Base-by-base conservation (phyloP, 2,888 invertebrate genomes). In the Microchrysa polita region DNA sequence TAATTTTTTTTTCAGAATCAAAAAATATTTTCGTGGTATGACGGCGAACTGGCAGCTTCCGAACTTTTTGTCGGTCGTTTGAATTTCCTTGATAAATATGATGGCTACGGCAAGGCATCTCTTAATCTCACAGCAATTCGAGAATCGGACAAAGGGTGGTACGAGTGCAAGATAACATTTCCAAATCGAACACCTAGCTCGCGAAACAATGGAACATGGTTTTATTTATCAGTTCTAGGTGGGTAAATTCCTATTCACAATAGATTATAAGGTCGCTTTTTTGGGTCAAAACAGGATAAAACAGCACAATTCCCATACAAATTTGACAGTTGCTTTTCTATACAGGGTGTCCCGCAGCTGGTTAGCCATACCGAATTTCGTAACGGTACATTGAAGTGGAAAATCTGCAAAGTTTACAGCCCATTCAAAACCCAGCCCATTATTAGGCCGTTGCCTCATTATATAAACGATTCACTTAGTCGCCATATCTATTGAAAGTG, bases 91-190 rank as follows among this genome's bases (percentile, higher is more conserved):
- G 87, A 86, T 74, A 87, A 83, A 77, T 83, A 85, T 75, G 81
- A 82, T 55, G 84, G 85, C 16, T 87, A 87, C 67, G 90, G 90
- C 75, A 87, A 88, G 75, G 91, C 91, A 20, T 87, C 88, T 78
- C 90, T 95, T 79, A 95, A 96, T 87, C 87, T 97, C 77, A 94
- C 93, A 73, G 90, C 93, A 78, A 94, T 96, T 79, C 88, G 93
- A 77, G 95, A 95, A 85, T 90, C 92, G 67, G 97, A 97, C 85
- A 91, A 93, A 80, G 97, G 96, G 78, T 93, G 94, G 90, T 97
- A 94, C 86, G 93, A 95, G 86, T 97, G 97, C 86, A 91, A 90
- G 82, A 91, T 96, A 77, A 89, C 92, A 81, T 96, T 95, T 83
- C 93, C 96, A 76, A 95, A 95, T 85, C 90, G 95, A 79, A 90